A percentile compares a stretch with the other conserved stretches of the same genome.
phyloP scores from a whole-genome alignment of 2,888 invertebrate species.

The Pseudococcus jackbeardsleyi region DNA sequence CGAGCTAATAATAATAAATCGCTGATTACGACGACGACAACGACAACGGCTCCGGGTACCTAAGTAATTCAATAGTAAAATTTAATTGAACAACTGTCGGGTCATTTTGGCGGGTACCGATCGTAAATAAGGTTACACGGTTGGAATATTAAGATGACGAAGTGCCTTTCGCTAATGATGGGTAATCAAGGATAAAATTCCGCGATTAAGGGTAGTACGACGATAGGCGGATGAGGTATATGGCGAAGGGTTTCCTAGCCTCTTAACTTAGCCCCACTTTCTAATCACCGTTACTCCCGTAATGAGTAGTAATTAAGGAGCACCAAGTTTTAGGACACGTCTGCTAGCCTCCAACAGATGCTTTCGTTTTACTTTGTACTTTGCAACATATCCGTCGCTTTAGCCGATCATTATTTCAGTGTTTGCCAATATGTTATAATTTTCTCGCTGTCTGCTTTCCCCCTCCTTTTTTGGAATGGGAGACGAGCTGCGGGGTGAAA shows the following conservation, averaged over 20 bases:
- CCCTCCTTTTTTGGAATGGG: no score
- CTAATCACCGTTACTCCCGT: slow-evolving; percentile 64
- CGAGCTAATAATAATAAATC: slow-evolving; percentile 52
- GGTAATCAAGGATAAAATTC: slow-evolving; percentile 65
- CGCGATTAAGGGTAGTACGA: slow-evolving; percentile 64
- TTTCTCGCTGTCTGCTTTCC: background rate
- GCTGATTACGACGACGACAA: slow-evolving; percentile 31
- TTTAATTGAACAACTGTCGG: slow-evolving; percentile 63
- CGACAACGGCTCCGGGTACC: background rate
- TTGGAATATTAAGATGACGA: slow-evolving; percentile 65
- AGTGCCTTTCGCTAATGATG: slow-evolving; percentile 63
- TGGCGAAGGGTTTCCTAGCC: slow-evolving; percentile 58
- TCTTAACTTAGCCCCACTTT: slow-evolving; percentile 64
- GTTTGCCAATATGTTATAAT: slow-evolving; percentile 44
- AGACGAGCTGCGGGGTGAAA: background rate
- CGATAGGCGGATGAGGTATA: slow-evolving; percentile 4
- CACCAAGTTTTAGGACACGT: slow-evolving; percentile 65
- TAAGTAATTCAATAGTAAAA: slow-evolving; percentile 52
- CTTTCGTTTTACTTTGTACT: slow-evolving; percentile 60
- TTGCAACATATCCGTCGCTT: slow-evolving; percentile 53
- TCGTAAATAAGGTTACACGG: slow-evolving; percentile 60
- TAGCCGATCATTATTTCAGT: slow-evolving; percentile 61
- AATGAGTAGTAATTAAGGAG: slow-evolving; percentile 64
- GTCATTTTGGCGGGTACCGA: slow-evolving; percentile 54
- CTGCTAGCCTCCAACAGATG: slow-evolving; percentile 64